Evolutionary conservation across 1,140 invertebrate genomes (phyloP), one percentile per base, ranked within the genome.

Genomic region (Sitophilus oryzae): DNA sequence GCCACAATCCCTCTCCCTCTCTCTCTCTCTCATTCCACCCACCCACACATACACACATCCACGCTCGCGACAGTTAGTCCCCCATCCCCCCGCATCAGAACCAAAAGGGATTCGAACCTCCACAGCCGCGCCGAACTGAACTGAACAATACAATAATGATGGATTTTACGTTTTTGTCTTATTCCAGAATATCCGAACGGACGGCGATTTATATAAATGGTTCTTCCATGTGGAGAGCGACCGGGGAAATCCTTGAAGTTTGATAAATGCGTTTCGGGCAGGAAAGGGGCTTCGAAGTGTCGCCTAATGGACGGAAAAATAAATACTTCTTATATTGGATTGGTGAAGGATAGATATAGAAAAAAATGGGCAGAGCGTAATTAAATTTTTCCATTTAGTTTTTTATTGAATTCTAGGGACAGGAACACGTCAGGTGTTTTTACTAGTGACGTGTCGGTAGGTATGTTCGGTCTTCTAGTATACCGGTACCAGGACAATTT

Each of bases 131-230:
- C 42, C 14, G 45, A 30, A 40, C 20, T 34, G 34, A 50, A 51
- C 47, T 20, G 54, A 47, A 56, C 54, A 51, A 51, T 50, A 45
- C 54, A 51, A 45, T 56, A 56, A 56, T 56, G 54, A 56, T 56
- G 54, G 54, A 56, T 56, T 56, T 51, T 38, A 51, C 45, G 47
- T 56, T 56, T 56, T 56, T 56, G 54, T 56, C 54, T 56, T 56
- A 56, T 56, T 45, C 34, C 21, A 14, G 42, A 14, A 34, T 30
- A 30, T 49, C 38, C 34, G 15, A 30, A 42, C 14, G 45, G 45
- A 46, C 44, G 52, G 52, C 38, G 43, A 56, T 56, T 57, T 52
- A 52, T 57, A 52, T 47, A 57, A 57, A 57, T 57, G 48, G 48
- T 14, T 46, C 50, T 52, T 57, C 50, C 41, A 47, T 52, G 43